These are phyloP conservation scores for Ramphastos sulfuratus DNA, from an alignment of 2,113 vertebrate species.

Conservation along the genomic window DNA sequence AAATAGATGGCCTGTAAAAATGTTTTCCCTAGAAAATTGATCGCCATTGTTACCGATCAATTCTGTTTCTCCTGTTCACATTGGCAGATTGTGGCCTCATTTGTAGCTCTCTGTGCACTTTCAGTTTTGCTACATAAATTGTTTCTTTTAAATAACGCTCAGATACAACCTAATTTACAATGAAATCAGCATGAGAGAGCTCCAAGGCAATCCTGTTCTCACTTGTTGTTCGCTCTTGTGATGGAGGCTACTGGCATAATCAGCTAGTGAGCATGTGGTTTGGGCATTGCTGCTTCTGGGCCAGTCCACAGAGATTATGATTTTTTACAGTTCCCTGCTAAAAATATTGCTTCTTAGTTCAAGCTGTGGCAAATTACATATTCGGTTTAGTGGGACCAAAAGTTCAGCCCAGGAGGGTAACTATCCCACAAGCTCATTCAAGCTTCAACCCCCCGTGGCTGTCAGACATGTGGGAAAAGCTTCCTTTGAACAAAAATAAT, in stretches of 20 bases:
- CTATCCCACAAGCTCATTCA: slow-evolving; percentile 4
- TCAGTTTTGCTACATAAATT: neutral
- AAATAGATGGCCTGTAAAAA: neutral
- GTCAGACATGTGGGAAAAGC: slow-evolving; percentile 32
- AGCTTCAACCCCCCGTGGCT: neutral
- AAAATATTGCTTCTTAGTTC: neutral
- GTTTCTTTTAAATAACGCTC: slow-evolving; percentile 29
- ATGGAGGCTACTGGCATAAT: neutral
- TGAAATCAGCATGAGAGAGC: neutral
- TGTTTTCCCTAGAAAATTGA: neutral
- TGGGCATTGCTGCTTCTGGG: neutral
- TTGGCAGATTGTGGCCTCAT: neutral
- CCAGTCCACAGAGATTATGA: neutral
- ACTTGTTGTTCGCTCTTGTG: neutral
- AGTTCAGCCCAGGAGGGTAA: neutral
- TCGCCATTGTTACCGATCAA: rapidly evolving
- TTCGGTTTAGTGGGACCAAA: neutral
- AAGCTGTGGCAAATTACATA: neutral
- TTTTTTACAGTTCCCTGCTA: neutral
- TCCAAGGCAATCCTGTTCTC: slow-evolving; percentile 5
- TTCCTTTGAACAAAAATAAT: slow-evolving; percentile 23
- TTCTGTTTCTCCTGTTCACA: neutral
- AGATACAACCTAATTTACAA: slow-evolving; percentile 24
- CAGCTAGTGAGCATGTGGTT: neutral
- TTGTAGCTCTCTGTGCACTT: neutral